Evolutionary conservation across 2,888 invertebrate genomes (phyloP).

Genomic region (Drosophila colorata): DNA sequence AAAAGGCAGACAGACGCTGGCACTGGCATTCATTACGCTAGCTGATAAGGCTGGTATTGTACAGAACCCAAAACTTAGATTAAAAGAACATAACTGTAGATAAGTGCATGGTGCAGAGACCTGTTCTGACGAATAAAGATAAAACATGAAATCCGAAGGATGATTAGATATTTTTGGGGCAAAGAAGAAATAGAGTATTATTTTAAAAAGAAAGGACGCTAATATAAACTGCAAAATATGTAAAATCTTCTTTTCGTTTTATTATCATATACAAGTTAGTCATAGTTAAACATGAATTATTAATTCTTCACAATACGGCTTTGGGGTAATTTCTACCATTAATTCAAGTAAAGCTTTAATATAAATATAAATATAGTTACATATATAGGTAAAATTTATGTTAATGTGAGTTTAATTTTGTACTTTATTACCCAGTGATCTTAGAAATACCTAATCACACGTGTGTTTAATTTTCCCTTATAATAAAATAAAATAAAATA

Average conservation of each 20-base stretch:
- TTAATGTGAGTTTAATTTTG: not conserved
- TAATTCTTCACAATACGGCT: too few species aligned
- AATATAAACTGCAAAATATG: too few species aligned
- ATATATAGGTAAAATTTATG: too few species aligned
- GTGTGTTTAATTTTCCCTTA: not conserved
- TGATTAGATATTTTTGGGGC: not conserved
- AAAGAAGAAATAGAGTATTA: not conserved
- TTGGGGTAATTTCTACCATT: too few species aligned
- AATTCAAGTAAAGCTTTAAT: too few species aligned
- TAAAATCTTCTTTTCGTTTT: too few species aligned
- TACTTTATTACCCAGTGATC: not conserved
- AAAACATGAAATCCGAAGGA: not conserved
- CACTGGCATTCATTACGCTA: slow-evolving; percentile 25
- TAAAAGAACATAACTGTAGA: slow-evolving; percentile 15
- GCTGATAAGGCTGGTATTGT: slow-evolving; percentile 29
- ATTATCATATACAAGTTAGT: too few species aligned
- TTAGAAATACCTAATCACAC: not conserved
- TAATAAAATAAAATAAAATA: not conserved
- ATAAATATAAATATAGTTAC: too few species aligned
- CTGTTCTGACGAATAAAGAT: slow-evolving; percentile 8
- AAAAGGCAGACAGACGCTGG: slow-evolving; percentile 52
- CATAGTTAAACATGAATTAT: too few species aligned
- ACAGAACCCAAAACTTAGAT: slow-evolving; percentile 11
- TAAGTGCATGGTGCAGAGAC: slow-evolving; percentile 42
- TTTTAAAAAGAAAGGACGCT: too few species aligned